Evolutionary conservation across 2,797 vertebrate species (phyloP).

Genomic region (Halcyon smyrnensis): DNA sequence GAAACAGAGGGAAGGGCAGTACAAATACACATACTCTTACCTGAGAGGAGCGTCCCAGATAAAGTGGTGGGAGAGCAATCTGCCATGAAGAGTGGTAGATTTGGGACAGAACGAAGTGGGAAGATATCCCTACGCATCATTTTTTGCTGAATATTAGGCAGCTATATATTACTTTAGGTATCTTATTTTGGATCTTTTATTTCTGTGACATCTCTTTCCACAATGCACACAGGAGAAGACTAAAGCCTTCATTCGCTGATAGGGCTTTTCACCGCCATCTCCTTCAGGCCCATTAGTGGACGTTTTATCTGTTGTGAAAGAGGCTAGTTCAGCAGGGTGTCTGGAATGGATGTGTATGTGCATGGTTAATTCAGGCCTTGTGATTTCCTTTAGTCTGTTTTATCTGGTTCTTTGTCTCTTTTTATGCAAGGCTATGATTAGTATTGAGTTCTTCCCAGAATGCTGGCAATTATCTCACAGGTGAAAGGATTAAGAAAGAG

Average conservation of each 20-base stretch:
- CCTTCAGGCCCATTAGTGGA: not conserved
- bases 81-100: not conserved
- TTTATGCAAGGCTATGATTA: slow-evolving; percentile 76
- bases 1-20: not conserved
- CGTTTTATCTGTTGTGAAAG: slow-evolving; percentile 32
- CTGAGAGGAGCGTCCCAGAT: not conserved
- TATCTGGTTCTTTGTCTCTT: slow-evolving; percentile 74
- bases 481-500: slow-evolving; percentile 78
- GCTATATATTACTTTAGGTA: not conserved
- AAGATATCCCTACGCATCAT: not conserved
- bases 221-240: not conserved
- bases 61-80: not conserved
- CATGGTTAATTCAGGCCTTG: slow-evolving; percentile 62
- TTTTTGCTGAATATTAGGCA: not conserved
- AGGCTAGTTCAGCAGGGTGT: not conserved
- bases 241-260: not conserved
- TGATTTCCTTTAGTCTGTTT: slow-evolving; percentile 54
- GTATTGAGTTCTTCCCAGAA: slow-evolving; percentile 71
- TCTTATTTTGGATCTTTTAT: not conserved
- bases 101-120: not conserved
- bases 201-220: not conserved
- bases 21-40: not conserved
- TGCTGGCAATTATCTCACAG: slow-evolving; percentile 78
- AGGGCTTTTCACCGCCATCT: not conserved
- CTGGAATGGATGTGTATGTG: slow-evolving; percentile 39